Evolutionary conservation across 92 coral and sea anemone genomes (phyloP), one percentile per base, ranked within the genome.

Genomic region (Meandrina meandrites): DNA sequence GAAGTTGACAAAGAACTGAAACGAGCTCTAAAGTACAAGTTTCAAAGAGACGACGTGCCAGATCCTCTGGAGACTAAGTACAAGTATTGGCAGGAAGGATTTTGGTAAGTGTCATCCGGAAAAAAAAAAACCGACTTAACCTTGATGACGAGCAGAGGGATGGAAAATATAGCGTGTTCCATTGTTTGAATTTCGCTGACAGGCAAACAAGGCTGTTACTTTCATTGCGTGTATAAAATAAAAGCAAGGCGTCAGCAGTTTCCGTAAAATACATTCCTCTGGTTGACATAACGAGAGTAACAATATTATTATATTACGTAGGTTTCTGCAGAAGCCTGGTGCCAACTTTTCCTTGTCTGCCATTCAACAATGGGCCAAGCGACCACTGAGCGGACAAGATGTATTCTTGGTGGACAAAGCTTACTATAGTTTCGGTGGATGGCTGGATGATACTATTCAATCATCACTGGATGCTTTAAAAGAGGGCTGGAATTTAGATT

Each of bases 31-130:
- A 70, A 78, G 34, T 64, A 85, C 78, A 85, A 85, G 82, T 85
- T 85, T 48, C 75, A 62, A 50, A 40, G 45, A 40, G 45, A 40
- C 6, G 45, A 72, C 5, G 60, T 85, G 19, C 34, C 88, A 27
- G 48, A 85, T 19, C 88, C 88, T 11, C 19, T 85, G 82, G 54
- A 62, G n/a, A 85, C 88, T 5, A 53, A 17, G 50, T 85, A 85
- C 73, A 85, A 78, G 60, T 85, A 85, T 50, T 85, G 88, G 88
- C 45, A 76, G 14, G 88, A 85, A 48, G 88, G 88, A 36, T 72
- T 78, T 48, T 78, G 81, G 88, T 85, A 60, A 85, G 45, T 2
- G 45, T n/a, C n/a, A n/a, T n/a, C n/a, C n/a, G n/a, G n/a, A n/a
- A n/a, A n/a, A n/a, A n/a, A n/a, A n/a, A n/a, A n/a, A n/a, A n/a